These are phyloP conservation scores for Seira musarum DNA, from an alignment of 2,888 invertebrate species.

Conservation along the genomic window DNA sequence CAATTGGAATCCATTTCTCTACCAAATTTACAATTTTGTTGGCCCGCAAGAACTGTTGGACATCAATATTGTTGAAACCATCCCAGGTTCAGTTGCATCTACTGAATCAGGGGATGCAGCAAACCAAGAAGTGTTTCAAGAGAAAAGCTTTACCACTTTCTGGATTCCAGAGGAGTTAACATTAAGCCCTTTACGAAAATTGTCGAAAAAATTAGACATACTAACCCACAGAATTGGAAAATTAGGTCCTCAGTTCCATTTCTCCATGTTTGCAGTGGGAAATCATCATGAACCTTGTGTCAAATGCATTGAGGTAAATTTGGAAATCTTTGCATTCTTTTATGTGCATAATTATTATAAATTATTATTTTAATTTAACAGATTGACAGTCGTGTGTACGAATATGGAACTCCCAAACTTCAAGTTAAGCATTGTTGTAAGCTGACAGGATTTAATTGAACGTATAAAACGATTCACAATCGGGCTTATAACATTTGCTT, in stretches of 20 bases:
- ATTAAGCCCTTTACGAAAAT: not conserved
- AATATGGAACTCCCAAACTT: too few species aligned
- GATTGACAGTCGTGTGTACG: too few species aligned
- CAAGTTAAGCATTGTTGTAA: too few species aligned
- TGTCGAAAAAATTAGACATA: slow-evolving; percentile 15
- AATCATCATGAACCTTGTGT: slow-evolving; percentile 51
- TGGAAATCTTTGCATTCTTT: too few species aligned
- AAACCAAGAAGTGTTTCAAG: not conserved
- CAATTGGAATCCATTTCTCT: slow-evolving; percentile 38
- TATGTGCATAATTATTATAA: too few species aligned
- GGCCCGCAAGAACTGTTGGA: slow-evolving; percentile 11
- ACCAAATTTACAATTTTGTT: slow-evolving; percentile 48
- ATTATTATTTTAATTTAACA: too few species aligned
- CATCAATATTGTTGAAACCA: not conserved
- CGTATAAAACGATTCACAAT: too few species aligned
- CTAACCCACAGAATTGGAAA: slow-evolving; percentile 9
- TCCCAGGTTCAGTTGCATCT: slow-evolving; percentile 8
- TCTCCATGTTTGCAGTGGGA: slow-evolving; percentile 45
- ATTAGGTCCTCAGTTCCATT: slow-evolving; percentile 19
- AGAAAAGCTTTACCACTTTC: slow-evolving; percentile 20
- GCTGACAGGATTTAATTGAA: too few species aligned
- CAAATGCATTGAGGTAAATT: slow-evolving; percentile 34
- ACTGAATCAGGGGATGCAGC: not conserved
- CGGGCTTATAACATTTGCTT: too few species aligned
- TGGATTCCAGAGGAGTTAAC: slow-evolving; percentile 11